Evolutionary conservation across 2,113 vertebrate species (phyloP).

Genomic region (Polypterus senegalus): DNA sequence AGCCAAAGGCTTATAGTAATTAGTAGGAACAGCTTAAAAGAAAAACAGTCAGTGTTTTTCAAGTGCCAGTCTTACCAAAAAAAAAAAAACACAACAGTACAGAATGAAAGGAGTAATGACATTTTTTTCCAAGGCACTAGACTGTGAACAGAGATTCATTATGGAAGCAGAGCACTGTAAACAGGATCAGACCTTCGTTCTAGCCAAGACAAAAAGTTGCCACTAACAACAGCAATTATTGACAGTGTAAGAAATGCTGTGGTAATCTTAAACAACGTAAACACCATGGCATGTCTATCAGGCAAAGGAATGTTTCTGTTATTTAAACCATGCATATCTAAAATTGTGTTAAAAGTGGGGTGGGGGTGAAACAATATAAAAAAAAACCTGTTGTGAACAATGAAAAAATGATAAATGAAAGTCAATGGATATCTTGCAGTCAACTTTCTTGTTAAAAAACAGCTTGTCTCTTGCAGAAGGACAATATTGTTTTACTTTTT

Average conservation of each 20-base stretch:
- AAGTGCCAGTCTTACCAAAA: slow-evolving; percentile 27
- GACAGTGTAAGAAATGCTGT: slow-evolving; percentile 32
- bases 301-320: too few relatives aligned
- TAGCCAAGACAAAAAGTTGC: slow-evolving; percentile 31
- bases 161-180: slow-evolving; percentile 27
- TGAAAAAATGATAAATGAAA: too few relatives aligned
- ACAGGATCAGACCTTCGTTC: slow-evolving; percentile 32
- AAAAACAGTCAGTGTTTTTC: slow-evolving; percentile 25
- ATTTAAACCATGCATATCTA: too few relatives aligned
- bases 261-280: slow-evolving; percentile 24
- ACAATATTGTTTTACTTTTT: slow-evolving; percentile 48
- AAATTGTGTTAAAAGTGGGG: too few relatives aligned
- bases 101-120: slow-evolving; percentile 18
- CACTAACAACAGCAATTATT: slow-evolving; percentile 44
- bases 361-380: too few relatives aligned
- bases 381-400: too few relatives aligned
- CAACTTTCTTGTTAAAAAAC: slow-evolving; percentile 9
- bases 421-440: too few relatives aligned
- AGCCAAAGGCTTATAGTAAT: slow-evolving; percentile 30
- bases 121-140: slow-evolving; percentile 20
- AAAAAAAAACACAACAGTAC: slow-evolving; percentile 3
- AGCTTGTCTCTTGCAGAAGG: slow-evolving; percentile 34
- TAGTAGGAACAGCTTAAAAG: slow-evolving; percentile 26
- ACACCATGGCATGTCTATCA: neutral
- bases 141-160: slow-evolving; percentile 32